Conservation (phyloP, 2,888 invertebrate genomes). For the Drosophila lacicola region DNA sequence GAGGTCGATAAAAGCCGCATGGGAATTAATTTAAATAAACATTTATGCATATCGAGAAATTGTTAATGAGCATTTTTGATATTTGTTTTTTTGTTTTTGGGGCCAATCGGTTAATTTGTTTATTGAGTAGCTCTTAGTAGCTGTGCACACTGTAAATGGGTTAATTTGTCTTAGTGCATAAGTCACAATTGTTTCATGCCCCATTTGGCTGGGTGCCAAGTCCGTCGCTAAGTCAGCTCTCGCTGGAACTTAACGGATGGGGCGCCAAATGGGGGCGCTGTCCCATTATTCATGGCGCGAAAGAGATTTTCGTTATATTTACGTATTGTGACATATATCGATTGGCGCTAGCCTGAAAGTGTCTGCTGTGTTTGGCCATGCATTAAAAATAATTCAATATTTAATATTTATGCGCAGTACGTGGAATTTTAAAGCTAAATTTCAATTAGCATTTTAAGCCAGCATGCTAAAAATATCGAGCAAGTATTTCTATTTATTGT, state of each 20-base stretch:
- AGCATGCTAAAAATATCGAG: conserved; percentile 52
- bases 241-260: conserved; percentile 65
- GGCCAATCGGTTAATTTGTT: conserved; percentile 54
- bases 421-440: conserved; percentile 51
- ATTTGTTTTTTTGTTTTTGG: background rate
- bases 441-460: conserved; percentile 72
- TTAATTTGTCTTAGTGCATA: conserved; percentile 77
- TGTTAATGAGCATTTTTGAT: conserved; percentile 15
- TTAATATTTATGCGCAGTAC: conserved; percentile 49
- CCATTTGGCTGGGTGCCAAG: conserved; percentile 30
- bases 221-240: conserved; percentile 46
- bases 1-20: background rate
- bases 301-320: conserved; percentile 26
- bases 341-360: conserved; percentile 49
- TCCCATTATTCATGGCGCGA: conserved; percentile 63
- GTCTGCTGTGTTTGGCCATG: conserved; percentile 56
- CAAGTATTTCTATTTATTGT: conserved; percentile 56
- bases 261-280: conserved; percentile 44
- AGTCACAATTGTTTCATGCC: conserved; percentile 72
- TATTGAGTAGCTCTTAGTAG: conserved; percentile 43
- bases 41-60: conserved; percentile 21
- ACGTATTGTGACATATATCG: conserved; percentile 64
- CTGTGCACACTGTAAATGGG: conserved; percentile 55
- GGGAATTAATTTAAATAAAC: conserved; percentile 18
- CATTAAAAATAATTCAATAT: conserved; percentile 66